Evolutionary conservation across 1,140 invertebrate species (phyloP).

Genomic region (Drosophila ficusphila): DNA sequence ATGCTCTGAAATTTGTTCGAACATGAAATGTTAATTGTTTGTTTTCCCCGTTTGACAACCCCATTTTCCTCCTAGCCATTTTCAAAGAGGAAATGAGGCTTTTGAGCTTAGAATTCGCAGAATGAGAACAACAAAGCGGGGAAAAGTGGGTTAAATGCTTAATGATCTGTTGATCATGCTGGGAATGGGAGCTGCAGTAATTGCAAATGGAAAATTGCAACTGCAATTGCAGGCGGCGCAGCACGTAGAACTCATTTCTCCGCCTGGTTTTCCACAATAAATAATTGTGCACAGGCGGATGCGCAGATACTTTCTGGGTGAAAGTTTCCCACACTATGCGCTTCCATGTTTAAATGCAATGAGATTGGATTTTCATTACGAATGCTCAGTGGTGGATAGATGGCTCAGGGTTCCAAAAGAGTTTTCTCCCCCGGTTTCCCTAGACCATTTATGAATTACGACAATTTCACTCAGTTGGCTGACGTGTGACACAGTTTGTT

Average conservation of each 20-base stretch:
- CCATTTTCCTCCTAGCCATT: constrained; percentile 1
- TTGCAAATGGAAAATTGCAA: constrained; percentile 7
- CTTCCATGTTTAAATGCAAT: constrained; percentile 42
- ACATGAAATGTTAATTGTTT: constrained; percentile 58
- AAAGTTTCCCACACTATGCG: constrained; percentile 22
- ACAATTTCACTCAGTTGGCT: constrained; percentile 32
- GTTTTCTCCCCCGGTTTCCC: constrained; percentile 2
- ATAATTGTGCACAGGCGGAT: constrained; percentile 22
- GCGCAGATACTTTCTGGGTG: constrained; percentile 24
- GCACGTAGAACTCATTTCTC: constrained; percentile 25
- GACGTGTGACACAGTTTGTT: constrained; percentile 51
- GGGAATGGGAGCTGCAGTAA: constrained; percentile 22
- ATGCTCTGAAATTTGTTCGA: constrained; percentile 33
- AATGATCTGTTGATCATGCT: constrained; percentile 40
- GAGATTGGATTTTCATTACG: constrained; percentile 45
- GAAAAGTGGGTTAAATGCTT: constrained; percentile 58
- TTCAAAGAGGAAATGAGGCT: constrained; percentile 50
- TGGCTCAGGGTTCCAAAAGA: constrained; percentile 5
- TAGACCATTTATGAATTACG: constrained; percentile 40
- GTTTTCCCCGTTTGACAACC: constrained; percentile 32
- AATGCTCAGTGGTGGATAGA: constrained; percentile 40
- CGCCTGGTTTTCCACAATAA: constrained; percentile 25
- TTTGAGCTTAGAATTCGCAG: constrained; percentile 46
- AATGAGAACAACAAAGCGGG: constrained; percentile 19
- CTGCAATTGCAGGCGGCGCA: neutral